Conservation (phyloP, 2,113 vertebrate genomes). For the Zosterops borbonicus region DNA sequence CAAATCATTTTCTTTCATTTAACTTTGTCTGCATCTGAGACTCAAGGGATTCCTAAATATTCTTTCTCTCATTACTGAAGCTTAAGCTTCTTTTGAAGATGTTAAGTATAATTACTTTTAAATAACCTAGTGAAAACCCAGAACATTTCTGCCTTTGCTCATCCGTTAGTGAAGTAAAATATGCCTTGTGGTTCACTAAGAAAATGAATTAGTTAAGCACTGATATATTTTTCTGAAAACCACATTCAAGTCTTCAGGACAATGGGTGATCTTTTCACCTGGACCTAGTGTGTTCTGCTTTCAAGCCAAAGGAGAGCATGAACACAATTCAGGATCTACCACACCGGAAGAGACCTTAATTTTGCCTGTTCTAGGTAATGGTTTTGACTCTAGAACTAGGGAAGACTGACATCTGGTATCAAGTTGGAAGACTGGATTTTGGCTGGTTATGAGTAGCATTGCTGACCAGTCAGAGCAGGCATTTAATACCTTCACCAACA, state of each 20-base stretch:
- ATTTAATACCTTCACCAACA: not conserved
- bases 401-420: not conserved
- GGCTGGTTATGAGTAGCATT: not conserved
- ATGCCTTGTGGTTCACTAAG: not conserved
- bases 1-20: not conserved
- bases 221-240: not conserved
- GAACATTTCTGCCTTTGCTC: not conserved
- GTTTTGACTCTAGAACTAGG: not conserved
- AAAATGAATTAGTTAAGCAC: not conserved
- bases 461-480: not conserved
- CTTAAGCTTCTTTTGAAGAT: not conserved
- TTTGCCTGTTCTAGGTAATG: not conserved
- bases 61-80: not conserved
- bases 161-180: not conserved
- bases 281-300: not conserved
- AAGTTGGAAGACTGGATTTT: not conserved
- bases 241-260: not conserved
- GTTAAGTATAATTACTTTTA: not conserved
- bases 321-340: not conserved
- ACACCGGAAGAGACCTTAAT: not conserved
- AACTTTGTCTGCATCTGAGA: not conserved
- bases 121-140: not conserved
- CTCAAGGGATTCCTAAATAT: not conserved
- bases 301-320: not conserved
- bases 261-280: not conserved